A percentile compares a stretch with the other conserved stretches of the same genome.
Evolutionary conservation across 2,797 vertebrate species (phyloP).

Genomic region (Agapornis canus): DNA sequence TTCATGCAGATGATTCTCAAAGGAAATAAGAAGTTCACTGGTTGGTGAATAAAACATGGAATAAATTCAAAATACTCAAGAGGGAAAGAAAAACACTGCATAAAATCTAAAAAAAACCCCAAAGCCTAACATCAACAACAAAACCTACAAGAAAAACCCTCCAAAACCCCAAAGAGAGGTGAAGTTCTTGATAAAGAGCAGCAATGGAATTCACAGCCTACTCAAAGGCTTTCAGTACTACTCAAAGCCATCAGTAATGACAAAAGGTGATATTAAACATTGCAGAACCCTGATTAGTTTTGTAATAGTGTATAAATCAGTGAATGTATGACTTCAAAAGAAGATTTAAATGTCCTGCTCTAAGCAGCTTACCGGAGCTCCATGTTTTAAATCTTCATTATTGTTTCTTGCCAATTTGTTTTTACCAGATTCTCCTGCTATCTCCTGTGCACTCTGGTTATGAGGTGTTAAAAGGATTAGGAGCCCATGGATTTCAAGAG

Average conservation of each 20-base stretch:
- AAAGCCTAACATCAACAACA: not conserved
- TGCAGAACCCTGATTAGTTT: conserved; percentile 21
- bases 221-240: not conserved
- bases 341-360: conserved; percentile 7
- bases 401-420: conserved; percentile 58
- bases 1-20: conserved; percentile 2
- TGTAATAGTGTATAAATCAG: conserved; percentile 18
- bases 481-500: conserved; percentile 17
- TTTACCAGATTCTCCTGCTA: conserved; percentile 3
- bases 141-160: not conserved
- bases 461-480: conserved; percentile 51
- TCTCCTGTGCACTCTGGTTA: conserved; percentile 18
- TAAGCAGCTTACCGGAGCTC: conserved; percentile 38
- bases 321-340: conserved; percentile 32
- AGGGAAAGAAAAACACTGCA: not conserved
- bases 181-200: not conserved
- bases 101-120: not conserved
- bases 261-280: conserved; percentile 5
- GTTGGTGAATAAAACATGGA: conserved; percentile 48
- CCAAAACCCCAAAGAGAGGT: not conserved
- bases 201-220: not conserved
- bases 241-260: not conserved
- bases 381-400: conserved; percentile 19
- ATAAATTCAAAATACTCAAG: conserved; percentile 18
- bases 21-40: conserved; percentile 30